Evolutionary conservation across 2,113 vertebrate genomes (phyloP).

Genomic region (Istiophorus platypterus): DNA sequence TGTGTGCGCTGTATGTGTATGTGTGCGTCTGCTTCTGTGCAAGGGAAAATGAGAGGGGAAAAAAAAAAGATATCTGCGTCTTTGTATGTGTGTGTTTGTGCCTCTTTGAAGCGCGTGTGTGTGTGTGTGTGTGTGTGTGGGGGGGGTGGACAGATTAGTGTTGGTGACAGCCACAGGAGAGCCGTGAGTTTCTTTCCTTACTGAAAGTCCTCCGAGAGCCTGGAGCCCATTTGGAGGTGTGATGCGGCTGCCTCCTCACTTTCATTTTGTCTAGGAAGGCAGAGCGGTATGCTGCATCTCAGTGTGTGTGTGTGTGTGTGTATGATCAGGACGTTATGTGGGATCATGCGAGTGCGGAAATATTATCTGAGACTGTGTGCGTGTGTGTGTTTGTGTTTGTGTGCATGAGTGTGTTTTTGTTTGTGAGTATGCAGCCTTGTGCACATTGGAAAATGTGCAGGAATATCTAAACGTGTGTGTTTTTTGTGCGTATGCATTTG

Average conservation of each 20-base stretch:
- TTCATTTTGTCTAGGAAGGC: conserved; percentile 65
- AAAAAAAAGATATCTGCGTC: background rate
- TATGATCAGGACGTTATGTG: conserved; percentile 31
- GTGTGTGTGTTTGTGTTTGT: conserved; percentile 5
- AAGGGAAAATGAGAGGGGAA: background rate
- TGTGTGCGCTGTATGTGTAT: background rate
- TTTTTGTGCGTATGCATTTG: conserved; percentile 6
- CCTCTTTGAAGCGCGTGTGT: background rate
- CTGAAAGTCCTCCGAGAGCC: conserved; percentile 71
- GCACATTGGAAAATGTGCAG: background rate
- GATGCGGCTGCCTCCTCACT: conserved; percentile 73
- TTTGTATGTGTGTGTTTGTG: background rate
- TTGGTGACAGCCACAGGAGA: conserved; percentile 67
- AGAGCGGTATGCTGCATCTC: conserved; percentile 41
- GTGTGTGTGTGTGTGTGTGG: conserved; percentile 8
- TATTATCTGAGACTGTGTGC: conserved; percentile 17
- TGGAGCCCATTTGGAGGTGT: conserved; percentile 75
- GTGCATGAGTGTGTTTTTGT: conserved; percentile 5
- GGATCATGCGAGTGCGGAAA: conserved; percentile 18
- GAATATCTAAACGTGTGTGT: background rate
- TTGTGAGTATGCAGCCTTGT: background rate
- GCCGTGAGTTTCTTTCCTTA: conserved; percentile 45
- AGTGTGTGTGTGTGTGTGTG: conserved; percentile 18
- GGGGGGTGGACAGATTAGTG: conserved; percentile 55
- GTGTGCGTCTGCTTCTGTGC: conserved; percentile 8